A percentile compares a stretch with the other conserved stretches of the same genome.
phyloP scores from a whole-genome alignment of 2,113 vertebrate genomes.

The Paedocypris sp. region DNA sequence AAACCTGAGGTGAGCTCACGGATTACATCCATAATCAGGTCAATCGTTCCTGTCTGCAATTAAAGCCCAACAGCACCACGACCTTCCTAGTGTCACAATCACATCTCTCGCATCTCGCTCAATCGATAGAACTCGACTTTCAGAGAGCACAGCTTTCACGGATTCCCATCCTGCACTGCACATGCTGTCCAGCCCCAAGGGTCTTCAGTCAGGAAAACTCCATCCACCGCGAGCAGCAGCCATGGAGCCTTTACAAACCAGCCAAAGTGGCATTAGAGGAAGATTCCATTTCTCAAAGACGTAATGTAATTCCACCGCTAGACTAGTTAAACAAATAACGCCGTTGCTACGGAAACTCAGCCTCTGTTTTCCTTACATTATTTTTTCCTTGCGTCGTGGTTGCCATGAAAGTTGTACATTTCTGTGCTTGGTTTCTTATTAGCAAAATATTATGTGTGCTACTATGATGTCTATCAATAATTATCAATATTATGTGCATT shows the following conservation, averaged over 20 bases:
- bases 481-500: too few relatives aligned
- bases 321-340: too few relatives aligned
- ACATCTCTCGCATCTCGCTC: not conserved
- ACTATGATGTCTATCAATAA: too few relatives aligned
- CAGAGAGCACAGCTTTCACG: not conserved
- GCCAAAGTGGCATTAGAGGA: not conserved
- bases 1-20: constrained; percentile 36
- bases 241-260: not conserved
- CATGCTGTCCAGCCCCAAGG: not conserved
- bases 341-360: too few relatives aligned
- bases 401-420: too few relatives aligned
- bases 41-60: constrained; percentile 39
- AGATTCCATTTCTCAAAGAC: not conserved
- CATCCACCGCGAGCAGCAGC: not conserved
- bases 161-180: not conserved
- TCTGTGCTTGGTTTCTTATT: too few relatives aligned
- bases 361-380: too few relatives aligned
- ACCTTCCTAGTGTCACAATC: constrained; percentile 30
- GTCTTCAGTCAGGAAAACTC: constrained; percentile 1
- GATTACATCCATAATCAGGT: constrained; percentile 61
- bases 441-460: too few relatives aligned
- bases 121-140: constrained; percentile 1
- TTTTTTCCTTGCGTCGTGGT: too few relatives aligned
- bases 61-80: constrained; percentile 28
- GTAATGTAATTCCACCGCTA: not conserved